Evolutionary conservation across 2,113 vertebrate genomes (phyloP).

Genomic region (Nerophis ophidion): DNA sequence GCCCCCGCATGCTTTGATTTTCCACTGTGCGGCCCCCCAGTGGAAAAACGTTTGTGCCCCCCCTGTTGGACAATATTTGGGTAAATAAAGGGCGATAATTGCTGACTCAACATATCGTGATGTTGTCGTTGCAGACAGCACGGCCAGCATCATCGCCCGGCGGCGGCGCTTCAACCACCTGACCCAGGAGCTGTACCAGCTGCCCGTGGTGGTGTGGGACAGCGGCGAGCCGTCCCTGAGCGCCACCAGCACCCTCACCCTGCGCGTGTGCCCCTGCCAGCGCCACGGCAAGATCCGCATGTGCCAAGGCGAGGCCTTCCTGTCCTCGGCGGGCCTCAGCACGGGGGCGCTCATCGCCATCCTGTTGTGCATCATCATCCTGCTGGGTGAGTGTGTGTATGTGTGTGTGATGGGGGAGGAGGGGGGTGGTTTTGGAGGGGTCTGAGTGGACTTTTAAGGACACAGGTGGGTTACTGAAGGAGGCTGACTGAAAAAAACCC

Average conservation of each 20-base stretch:
- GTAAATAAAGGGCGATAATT: too few species aligned
- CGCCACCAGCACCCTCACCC: slow-evolving; percentile 88
- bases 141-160: slow-evolving; percentile 84
- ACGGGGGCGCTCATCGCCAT: slow-evolving; percentile 95
- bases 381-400: slow-evolving; percentile 80
- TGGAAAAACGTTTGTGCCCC: too few species aligned
- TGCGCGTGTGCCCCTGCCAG: slow-evolving; percentile 86
- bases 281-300: slow-evolving; percentile 68
- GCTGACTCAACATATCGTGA: too few species aligned
- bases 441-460: slow-evolving; percentile 30
- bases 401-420: slow-evolving; percentile 3
- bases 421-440: slow-evolving; percentile 30
- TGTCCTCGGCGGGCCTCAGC: slow-evolving; percentile 90
- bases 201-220: slow-evolving; percentile 87
- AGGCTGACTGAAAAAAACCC: slow-evolving; percentile 1
- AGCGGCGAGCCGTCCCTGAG: slow-evolving; percentile 87
- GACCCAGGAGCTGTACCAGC: slow-evolving; percentile 83
- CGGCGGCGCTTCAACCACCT: slow-evolving; percentile 81
- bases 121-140: slow-evolving; percentile 77
- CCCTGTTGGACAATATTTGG: too few species aligned
- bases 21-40: too few species aligned
- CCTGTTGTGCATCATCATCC: slow-evolving; percentile 91
- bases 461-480: slow-evolving; percentile 44
- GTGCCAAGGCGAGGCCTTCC: slow-evolving; percentile 89
- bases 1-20: too few species aligned